phyloP scores from a whole-genome alignment of 2,113 vertebrate genomes.

The Dissostichus mawsoni region DNA sequence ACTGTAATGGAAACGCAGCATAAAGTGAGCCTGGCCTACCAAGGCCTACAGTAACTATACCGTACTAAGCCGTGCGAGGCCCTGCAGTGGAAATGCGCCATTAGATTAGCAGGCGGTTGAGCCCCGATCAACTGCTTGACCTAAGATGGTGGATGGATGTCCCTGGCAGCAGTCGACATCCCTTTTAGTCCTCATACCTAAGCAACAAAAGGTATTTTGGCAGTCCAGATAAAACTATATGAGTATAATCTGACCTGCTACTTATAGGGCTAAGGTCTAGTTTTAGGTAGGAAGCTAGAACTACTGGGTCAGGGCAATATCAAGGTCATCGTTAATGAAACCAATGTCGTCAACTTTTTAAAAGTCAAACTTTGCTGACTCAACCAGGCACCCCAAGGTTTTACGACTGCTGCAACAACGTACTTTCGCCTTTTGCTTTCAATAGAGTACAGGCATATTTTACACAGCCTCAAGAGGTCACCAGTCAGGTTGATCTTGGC shows the following conservation, averaged over 20 bases:
- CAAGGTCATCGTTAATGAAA: not conserved
- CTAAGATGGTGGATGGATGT: slow-evolving; percentile 18
- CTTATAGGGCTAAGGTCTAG: not conserved
- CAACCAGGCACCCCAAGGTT: too few species aligned
- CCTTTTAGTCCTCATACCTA: not conserved
- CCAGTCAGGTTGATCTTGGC: too few species aligned
- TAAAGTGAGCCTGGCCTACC: too few species aligned
- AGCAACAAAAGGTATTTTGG: not conserved
- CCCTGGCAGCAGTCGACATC: not conserved
- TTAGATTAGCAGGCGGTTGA: slow-evolving; percentile 49
- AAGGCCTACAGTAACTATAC: too few species aligned
- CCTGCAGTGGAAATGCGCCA: too few species aligned
- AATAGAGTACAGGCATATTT: too few species aligned
- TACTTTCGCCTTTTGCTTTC: too few species aligned
- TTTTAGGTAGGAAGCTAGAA: not conserved
- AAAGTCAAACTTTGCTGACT: too few species aligned
- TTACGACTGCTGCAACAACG: too few species aligned
- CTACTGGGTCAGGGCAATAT: not conserved
- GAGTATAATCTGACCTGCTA: not conserved
- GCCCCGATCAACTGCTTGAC: slow-evolving; percentile 40
- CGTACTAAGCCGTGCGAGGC: too few species aligned
- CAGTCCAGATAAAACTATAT: not conserved
- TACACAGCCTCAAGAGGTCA: too few species aligned
- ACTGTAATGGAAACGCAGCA: too few species aligned
- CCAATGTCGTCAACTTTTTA: not conserved